Conservation (phyloP, 2,113 vertebrate species). For the Cyanocitta stelleri region DNA sequence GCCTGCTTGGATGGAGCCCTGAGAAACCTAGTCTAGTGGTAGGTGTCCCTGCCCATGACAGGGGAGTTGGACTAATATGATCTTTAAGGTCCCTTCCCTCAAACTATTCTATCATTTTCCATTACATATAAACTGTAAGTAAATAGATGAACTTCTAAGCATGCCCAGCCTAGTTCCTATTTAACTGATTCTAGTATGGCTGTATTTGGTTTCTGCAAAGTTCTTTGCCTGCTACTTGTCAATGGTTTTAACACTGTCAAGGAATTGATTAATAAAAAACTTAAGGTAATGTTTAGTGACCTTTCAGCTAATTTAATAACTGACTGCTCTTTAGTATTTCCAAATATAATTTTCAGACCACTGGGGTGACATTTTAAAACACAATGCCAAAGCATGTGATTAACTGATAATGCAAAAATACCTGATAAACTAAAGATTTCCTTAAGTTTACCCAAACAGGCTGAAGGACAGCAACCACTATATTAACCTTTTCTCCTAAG, state of each 20-base stretch:
- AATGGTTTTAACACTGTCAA: background rate
- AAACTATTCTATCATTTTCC: background rate
- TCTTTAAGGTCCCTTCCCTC: background rate
- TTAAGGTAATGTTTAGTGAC: background rate
- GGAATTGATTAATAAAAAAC: background rate
- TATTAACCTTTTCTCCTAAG: background rate
- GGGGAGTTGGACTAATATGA: background rate
- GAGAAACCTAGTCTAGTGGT: background rate
- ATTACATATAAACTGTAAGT: background rate
- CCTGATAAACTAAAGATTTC: background rate
- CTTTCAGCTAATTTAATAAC: background rate
- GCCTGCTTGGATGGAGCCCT: background rate
- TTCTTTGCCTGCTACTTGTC: background rate
- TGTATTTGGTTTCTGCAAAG: background rate
- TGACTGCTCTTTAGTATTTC: background rate
- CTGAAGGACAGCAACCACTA: background rate
- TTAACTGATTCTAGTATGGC: background rate
- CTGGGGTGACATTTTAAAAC: background rate
- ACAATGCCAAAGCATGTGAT: background rate
- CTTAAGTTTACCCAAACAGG: background rate
- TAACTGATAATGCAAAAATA: background rate
- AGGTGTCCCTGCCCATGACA: background rate
- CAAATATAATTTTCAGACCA: background rate
- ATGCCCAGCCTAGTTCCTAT: background rate
- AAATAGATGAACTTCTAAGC: background rate